Evolutionary conservation across 2,888 invertebrate species (phyloP), one percentile per base, ranked within the genome.

Genomic region (Plutella xylostella): DNA sequence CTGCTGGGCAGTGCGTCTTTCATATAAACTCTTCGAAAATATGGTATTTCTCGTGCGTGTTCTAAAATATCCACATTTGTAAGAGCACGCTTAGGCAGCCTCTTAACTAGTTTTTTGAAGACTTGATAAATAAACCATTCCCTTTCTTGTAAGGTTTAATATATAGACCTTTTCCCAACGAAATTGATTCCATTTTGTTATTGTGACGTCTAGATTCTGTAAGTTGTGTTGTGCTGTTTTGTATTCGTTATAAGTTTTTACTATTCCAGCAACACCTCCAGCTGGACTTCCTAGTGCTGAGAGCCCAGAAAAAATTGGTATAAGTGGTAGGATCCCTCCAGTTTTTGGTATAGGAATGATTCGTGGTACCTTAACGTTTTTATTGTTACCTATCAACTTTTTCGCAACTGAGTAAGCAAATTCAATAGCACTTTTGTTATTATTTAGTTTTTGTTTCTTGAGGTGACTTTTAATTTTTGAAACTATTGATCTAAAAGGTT

Each of bases 261-360:
- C 57, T 17, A 71, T 58, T 43, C 61, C 61, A n/a, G 65, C 57
- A 25, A 61, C 62, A 21, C 67, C 66, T 22, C 68, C 67, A n/a
- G 59, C 56, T 47, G 68, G 51, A 30, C 60, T 53, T 1, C 68
- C 71, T 11, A 58, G 19, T 14, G 68, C 67, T 17, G 57, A 52
- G 31, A 69, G 48, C 15, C 61, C 64, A 1, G 67, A 64, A 56
- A 69, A 64, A 19, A 70, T 51, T 2, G 65, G 65, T n/a, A 69
- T 53, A 22, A 67, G 48, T 9, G 62, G 65, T 45, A 63, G 47
- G 21, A 65, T 48, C 35, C 71, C 68, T 9, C 67, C 66, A 33
- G 48, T 49, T 56, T 69, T 67, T 15, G 67, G 65, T 21, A 68
- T 31, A 17, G 61, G 59, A 35, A 66, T 65, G 33, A 67, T 51